Evolutionary conservation across 2,797 vertebrate species (phyloP).

Genomic region (Echiichthys vipera): DNA sequence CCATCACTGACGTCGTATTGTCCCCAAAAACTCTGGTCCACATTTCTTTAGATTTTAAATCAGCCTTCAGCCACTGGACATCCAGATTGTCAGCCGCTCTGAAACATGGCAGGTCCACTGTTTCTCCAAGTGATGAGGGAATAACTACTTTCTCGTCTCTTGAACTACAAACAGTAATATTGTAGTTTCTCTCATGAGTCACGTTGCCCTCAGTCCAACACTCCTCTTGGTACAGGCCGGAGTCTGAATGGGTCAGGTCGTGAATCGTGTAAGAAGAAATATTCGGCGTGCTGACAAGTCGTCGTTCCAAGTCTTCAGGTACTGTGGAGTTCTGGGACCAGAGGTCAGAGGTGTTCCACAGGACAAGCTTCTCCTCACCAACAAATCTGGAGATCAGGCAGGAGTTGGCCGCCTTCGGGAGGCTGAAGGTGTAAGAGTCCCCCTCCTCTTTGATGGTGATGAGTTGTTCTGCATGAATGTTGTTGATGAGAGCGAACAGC

Average conservation of each 20-base stretch:
- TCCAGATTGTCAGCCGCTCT: background rate
- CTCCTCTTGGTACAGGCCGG: background rate
- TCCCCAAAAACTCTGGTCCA: background rate
- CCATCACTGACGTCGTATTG: background rate
- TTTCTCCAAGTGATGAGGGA: accelerated
- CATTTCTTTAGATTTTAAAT: accelerated
- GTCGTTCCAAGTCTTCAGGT: background rate
- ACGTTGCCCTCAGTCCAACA: background rate
- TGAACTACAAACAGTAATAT: background rate
- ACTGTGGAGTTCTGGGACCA: background rate
- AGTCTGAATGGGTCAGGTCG: constrained; percentile 2
- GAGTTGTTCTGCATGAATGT: background rate
- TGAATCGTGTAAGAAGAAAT: background rate
- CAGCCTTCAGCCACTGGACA: background rate
- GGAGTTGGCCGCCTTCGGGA: background rate
- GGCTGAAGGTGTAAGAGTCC: accelerated
- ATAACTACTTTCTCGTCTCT: accelerated
- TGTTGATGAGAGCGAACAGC: constrained; percentile 1
- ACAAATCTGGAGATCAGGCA: background rate
- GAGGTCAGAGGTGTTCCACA: constrained; percentile 13
- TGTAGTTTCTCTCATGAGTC: background rate
- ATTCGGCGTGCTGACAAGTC: background rate
- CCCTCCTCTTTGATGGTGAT: accelerated
- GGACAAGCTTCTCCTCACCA: background rate
- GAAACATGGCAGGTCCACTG: accelerated